phyloP scores from a whole-genome alignment of 2,797 vertebrate species.

The Loriculus beryllinus region DNA sequence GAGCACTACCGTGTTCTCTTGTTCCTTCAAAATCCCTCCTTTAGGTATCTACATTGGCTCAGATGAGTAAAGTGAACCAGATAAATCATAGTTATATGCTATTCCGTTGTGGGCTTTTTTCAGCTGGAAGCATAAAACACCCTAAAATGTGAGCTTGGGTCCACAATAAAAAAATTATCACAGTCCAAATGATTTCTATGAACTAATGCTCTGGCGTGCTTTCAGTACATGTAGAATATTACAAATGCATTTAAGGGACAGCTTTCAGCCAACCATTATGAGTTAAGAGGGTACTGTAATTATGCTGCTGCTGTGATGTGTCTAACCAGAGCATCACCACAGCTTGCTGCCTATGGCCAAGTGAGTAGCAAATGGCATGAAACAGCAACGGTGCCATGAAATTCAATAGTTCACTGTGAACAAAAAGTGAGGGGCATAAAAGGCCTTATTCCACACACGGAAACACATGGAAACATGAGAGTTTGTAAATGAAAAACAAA shows the following conservation, averaged over 20 bases:
- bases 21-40: neutral
- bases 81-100: neutral
- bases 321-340: neutral
- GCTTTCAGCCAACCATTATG: neutral
- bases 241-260: neutral
- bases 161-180: neutral
- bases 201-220: neutral
- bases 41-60: neutral
- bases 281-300: neutral
- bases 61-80: neutral
- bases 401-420: neutral
- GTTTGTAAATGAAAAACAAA: neutral
- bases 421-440: neutral
- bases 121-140: neutral
- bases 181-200: neutral
- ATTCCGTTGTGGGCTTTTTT: neutral
- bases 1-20: neutral
- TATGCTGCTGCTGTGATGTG: neutral
- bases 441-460: neutral
- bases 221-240: neutral
- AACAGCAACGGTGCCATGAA: accelerated
- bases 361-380: neutral
- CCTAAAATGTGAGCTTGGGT: neutral
- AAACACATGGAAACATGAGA: neutral
- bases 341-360: neutral